Evolutionary conservation across 2,888 invertebrate genomes (phyloP).

Genomic region (Drosophila atripex): DNA sequence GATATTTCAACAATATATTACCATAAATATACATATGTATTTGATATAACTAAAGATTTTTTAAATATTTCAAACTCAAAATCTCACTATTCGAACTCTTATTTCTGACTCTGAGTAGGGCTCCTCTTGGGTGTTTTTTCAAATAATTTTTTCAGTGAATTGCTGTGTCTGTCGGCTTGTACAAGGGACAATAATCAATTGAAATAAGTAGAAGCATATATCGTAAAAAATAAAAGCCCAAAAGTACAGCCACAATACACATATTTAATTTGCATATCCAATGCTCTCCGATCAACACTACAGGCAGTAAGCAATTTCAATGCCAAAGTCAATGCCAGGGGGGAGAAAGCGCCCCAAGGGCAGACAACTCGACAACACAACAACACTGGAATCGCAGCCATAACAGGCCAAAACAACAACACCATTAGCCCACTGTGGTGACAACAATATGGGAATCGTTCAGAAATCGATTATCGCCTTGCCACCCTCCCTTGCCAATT

Average conservation of each 20-base stretch:
- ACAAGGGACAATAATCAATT: not conserved
- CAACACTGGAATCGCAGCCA: conserved; percentile 17
- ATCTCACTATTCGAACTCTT: no score
- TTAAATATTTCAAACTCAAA: not conserved
- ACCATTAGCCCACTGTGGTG: conserved; percentile 27
- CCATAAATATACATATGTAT: no score
- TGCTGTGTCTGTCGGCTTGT: not conserved
- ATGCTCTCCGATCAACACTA: not conserved
- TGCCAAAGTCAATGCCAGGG: conserved; percentile 48
- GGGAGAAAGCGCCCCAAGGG: conserved; percentile 39
- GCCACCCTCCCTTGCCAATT: conserved; percentile 11
- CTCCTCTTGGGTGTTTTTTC: no score
- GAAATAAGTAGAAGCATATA: no score
- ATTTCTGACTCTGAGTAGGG: no score
- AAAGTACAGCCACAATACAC: no score
- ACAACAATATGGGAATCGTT: conserved; percentile 42
- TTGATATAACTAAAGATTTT: no score
- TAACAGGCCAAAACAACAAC: conserved; percentile 16
- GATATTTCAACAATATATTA: no score
- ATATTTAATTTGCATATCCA: not conserved
- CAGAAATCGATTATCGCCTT: conserved; percentile 47
- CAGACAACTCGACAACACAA: conserved; percentile 32
- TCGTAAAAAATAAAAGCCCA: no score
- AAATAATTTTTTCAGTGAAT: no score
- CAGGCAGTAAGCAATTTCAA: conserved; percentile 22